Conservation (phyloP, 2,113 vertebrate genomes). For the cattle (Bos taurus) region DNA sequence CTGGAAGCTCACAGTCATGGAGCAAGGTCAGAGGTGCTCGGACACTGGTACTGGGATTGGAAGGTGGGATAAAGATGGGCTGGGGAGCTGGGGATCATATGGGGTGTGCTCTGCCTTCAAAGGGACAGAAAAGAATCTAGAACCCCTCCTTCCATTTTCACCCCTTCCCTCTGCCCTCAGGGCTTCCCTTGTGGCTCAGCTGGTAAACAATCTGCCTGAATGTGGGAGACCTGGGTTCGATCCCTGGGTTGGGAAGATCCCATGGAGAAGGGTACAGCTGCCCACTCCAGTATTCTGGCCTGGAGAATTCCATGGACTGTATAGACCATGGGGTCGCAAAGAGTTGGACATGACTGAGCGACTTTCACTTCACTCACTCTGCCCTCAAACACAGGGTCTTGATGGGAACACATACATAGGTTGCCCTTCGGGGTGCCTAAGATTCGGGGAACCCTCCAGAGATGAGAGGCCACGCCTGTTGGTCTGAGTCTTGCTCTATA, state of each 20-base stretch:
- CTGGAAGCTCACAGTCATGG: accelerated
- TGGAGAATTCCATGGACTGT: not conserved
- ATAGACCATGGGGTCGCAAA: not conserved
- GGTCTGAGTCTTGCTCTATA: not conserved
- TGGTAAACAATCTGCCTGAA: not conserved
- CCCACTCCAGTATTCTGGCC: not conserved
- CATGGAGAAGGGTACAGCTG: not conserved
- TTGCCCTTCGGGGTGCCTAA: not conserved
- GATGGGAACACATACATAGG: not conserved
- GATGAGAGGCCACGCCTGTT: too few species aligned
- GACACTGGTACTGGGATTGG: not conserved
- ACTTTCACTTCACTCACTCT: not conserved
- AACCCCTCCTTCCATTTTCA: not conserved
- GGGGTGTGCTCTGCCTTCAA: not conserved
- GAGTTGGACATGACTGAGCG: not conserved
- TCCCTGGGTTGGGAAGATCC: not conserved
- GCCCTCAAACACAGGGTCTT: not conserved
- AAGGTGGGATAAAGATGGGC: accelerated
- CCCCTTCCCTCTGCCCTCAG: not conserved
- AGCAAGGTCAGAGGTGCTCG: accelerated
- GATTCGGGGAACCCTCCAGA: not conserved
- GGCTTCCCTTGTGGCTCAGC: not conserved
- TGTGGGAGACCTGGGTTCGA: accelerated
- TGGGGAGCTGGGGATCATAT: too few species aligned
- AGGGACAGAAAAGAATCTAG: not conserved